Conservation (phyloP, 2,888 invertebrate genomes). For the Lithophane socia region DNA sequence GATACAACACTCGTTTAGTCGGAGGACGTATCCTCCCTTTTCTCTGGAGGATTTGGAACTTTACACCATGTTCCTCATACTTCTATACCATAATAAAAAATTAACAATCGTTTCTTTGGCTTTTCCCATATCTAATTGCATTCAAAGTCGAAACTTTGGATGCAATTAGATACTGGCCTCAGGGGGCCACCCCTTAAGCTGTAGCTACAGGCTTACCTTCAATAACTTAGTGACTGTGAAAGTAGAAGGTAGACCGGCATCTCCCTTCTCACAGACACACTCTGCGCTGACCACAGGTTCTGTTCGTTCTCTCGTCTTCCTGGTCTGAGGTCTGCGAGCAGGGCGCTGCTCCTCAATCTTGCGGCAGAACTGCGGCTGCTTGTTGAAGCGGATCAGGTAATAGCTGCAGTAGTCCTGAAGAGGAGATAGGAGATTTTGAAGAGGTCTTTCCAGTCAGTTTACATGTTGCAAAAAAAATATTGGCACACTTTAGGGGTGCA, state of each 20-base stretch:
- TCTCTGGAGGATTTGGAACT: neutral
- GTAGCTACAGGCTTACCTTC: conserved; percentile 66
- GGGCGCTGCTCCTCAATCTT: conserved; percentile 81
- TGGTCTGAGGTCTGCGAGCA: conserved; percentile 76
- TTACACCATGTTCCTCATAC: neutral
- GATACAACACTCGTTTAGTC: neutral
- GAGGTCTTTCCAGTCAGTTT: neutral
- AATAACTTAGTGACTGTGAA: conserved; percentile 80
- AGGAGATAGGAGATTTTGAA: neutral
- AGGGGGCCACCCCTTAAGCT: neutral
- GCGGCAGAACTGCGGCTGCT: conserved; percentile 95
- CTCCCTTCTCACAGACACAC: conserved; percentile 59
- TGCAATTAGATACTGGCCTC: no score
- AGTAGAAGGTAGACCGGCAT: conserved; percentile 77
- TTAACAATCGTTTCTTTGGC: neutral
- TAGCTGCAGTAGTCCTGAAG: conserved; percentile 94
- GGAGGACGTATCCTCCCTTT: neutral
- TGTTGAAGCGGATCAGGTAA: conserved; percentile 96
- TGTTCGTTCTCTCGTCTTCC: conserved; percentile 61
- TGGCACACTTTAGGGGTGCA: neutral
- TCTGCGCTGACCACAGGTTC: conserved; percentile 58
- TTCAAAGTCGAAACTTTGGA: neutral
- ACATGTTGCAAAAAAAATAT: neutral
- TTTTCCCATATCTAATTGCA: neutral
- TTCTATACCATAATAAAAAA: neutral